Evolutionary conservation across 2,113 vertebrate species (phyloP).

Genomic region (Oceanites oceanicus): DNA sequence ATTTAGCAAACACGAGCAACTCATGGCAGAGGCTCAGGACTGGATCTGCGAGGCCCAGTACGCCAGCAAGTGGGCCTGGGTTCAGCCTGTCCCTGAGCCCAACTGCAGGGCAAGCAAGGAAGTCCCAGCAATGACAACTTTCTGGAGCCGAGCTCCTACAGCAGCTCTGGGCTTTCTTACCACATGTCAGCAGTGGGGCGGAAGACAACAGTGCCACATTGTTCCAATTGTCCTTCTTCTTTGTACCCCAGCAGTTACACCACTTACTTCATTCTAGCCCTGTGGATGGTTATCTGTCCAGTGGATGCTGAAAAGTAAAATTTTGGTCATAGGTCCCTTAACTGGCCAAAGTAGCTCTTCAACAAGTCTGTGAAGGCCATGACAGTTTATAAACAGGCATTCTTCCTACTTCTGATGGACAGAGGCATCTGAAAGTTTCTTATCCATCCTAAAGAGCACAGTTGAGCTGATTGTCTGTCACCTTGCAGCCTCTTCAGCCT

Average conservation of each 20-base stretch:
- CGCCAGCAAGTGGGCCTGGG: fast-evolving
- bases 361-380: background rate
- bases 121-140: background rate
- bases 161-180: background rate
- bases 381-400: too few relatives aligned
- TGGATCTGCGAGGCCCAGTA: fast-evolving
- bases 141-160: background rate
- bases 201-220: background rate
- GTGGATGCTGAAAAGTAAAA: background rate
- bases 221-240: background rate
- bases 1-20: background rate
- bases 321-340: background rate
- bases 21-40: background rate
- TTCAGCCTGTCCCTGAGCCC: background rate
- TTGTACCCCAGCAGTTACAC: background rate
- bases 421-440: background rate
- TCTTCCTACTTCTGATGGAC: background rate
- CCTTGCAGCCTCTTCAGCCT: background rate
- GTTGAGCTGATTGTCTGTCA: background rate
- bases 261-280: too few relatives aligned
- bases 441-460: background rate
- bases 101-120: background rate
- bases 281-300: background rate
- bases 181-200: fast-evolving
- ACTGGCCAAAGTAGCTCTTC: background rate